Evolutionary conservation across 2,888 invertebrate genomes (phyloP), one percentile per base, ranked within the genome.

Genomic region (Athrips mouffetella): DNA sequence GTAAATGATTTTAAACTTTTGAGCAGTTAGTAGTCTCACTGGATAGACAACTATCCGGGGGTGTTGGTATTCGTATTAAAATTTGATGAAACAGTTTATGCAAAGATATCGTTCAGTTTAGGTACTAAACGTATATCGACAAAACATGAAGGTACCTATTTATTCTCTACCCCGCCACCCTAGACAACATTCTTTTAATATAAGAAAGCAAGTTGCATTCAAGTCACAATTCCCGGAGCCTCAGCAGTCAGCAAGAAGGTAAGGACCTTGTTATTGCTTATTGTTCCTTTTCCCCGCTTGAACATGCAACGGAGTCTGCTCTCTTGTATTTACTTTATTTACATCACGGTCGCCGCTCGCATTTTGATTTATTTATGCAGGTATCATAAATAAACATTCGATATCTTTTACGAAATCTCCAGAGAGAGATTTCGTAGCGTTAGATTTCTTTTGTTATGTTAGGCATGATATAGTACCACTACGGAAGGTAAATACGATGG

Each of bases 341-440:
- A 37, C 7, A n/a, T 2, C 7, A 20, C 37, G 37, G 37, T 37
- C 37, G 37, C 10, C 37, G 20, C 20, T 37, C 20, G 37, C 18
- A 20, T 6, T 37, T 20, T 37, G 37, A 21, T 37, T 37, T 37
- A 37, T 37, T 37, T 37, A 37, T 37, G 37, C 37, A 37, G 37
- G 37, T 37, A 37, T 37, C 37, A 37, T 37, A 37, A 37, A 37
- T 37, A 37, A 37, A 37, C 18, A 37, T 37, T 37, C 37, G 20
- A 37, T 37, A 37, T 37, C 37, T 37, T 37, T 37, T 20, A 37
- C n/a, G 37, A 37, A 37, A 37, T 20, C 37, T 20, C 37, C 37
- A 20, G 20, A 20, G 37, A n/a, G 37, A 16, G n/a, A 35, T 35
- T 35, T 37, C 11, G 37, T 37, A 20, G 20, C 37, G 20, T 35